A percentile compares a stretch with the other conserved stretches of the same genome.
Evolutionary conservation across 2,888 invertebrate species (phyloP).

Genomic region (Meta bourneti): DNA sequence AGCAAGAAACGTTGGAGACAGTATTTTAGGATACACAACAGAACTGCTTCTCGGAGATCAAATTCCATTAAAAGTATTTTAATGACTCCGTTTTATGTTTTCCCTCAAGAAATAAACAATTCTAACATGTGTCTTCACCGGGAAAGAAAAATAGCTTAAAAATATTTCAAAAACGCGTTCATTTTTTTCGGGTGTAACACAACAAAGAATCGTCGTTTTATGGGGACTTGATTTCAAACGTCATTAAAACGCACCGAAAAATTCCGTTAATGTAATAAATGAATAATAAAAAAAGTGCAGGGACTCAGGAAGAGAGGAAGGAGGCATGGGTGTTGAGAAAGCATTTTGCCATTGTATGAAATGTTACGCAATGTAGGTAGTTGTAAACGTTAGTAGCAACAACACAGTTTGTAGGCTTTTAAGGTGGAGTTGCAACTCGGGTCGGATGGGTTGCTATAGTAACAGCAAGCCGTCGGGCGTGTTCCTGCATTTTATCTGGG

Average conservation of each 20-base stretch:
- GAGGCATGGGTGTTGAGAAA: slow-evolving; percentile 7
- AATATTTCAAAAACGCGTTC: slow-evolving; percentile 74
- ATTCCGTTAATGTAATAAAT: slow-evolving; percentile 75
- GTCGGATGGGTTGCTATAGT: slow-evolving; percentile 74
- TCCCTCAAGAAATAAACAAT: slow-evolving; percentile 66
- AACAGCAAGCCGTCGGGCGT: slow-evolving; percentile 76
- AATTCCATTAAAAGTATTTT: slow-evolving; percentile 76
- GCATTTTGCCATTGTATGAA: slow-evolving; percentile 61
- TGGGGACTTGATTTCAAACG: slow-evolving; percentile 72
- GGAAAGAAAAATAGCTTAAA: slow-evolving; percentile 50
- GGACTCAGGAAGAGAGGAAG: not conserved
- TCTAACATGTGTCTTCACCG: slow-evolving; percentile 8
- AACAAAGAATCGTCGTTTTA: slow-evolving; percentile 63
- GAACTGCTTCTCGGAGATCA: slow-evolving; percentile 47
- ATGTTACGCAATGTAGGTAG: slow-evolving; percentile 74
- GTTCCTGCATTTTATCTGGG: slow-evolving; percentile 76
- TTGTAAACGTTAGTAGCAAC: slow-evolving; percentile 75
- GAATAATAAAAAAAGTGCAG: slow-evolving; percentile 56
- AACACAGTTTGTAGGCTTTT: slow-evolving; percentile 71
- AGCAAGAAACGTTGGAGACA: not conserved
- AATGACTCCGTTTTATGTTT: slow-evolving; percentile 74
- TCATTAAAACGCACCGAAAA: slow-evolving; percentile 74
- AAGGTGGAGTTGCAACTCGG: slow-evolving; percentile 74
- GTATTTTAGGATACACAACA: slow-evolving; percentile 5
- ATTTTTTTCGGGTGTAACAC: slow-evolving; percentile 27